Percentiles rank a stretch among this genome's conserved stretches.
Conservation (phyloP, 2,888 invertebrate species). For the Drosophila melanosoma region DNA sequence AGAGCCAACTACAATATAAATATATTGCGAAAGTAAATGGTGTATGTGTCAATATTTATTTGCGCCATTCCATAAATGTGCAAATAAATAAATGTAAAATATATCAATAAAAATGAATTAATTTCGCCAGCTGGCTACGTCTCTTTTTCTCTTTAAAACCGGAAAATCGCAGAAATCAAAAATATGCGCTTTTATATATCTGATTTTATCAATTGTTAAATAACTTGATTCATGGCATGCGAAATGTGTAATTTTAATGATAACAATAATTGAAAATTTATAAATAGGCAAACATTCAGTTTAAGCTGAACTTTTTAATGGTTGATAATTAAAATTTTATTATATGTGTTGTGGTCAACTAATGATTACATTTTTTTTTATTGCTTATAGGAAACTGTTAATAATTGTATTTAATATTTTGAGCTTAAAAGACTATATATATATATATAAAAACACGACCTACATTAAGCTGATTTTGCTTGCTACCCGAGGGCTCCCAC, state of each 20-base stretch:
- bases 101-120: conserved; percentile 65
- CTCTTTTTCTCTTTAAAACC: not conserved
- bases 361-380: conserved; percentile 36
- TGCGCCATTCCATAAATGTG: conserved; percentile 35
- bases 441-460: conserved; percentile 51
- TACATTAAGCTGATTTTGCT: conserved; percentile 52
- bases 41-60: conserved; percentile 63
- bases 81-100: conserved; percentile 63
- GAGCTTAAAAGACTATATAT: not conserved
- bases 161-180: conserved; percentile 33
- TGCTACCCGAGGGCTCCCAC: conserved; percentile 7
- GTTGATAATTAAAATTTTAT: conserved; percentile 24
- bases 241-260: conserved; percentile 23
- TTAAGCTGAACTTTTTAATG: conserved; percentile 8
- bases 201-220: conserved; percentile 29
- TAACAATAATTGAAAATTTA: conserved; percentile 54
- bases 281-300: conserved; percentile 29
- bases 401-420: conserved; percentile 42
- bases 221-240: conserved; percentile 17
- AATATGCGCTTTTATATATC: conserved; percentile 21
- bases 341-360: conserved; percentile 30
- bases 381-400: conserved; percentile 31
- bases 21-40: conserved; percentile 56
- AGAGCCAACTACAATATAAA: not conserved
- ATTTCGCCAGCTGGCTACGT: conserved; percentile 57